A percentile compares a stretch with the other conserved stretches of the same genome.
These are phyloP conservation scores for Drosophila sucinea DNA, from an alignment of 1,140 invertebrate species.

Conservation along the genomic window DNA sequence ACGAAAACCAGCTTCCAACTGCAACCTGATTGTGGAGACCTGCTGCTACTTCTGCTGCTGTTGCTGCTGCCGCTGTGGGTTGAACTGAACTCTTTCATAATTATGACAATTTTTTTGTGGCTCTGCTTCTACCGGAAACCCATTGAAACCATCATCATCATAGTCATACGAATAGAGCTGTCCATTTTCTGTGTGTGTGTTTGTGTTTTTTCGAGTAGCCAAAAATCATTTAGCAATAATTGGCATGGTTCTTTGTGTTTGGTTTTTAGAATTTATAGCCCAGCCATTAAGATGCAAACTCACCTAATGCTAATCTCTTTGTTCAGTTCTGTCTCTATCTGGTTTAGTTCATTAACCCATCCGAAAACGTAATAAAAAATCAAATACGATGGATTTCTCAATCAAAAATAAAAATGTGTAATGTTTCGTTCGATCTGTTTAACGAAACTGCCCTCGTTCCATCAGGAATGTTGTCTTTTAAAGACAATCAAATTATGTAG, in stretches of 20 bases:
- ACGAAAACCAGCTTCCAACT: neutral
- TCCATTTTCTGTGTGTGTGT: neutral
- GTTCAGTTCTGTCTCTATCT: neutral
- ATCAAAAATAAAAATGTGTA: conserved; percentile 54
- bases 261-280: conserved; percentile 30
- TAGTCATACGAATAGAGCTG: neutral
- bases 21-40: neutral
- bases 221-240: conserved; percentile 73
- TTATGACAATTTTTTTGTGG: conserved; percentile 2
- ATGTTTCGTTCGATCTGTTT: conserved; percentile 53
- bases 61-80: neutral
- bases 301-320: conserved; percentile 45
- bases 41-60: neutral
- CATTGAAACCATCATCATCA: neutral
- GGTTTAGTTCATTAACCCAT: conserved; percentile 59
- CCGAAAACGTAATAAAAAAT: conserved; percentile 37
- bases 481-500: conserved; percentile 65
- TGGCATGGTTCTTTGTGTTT: conserved; percentile 47
- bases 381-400: conserved; percentile 37
- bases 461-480: conserved; percentile 45
- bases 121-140: conserved; percentile 35
- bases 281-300: conserved; percentile 39
- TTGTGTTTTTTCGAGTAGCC: conserved; percentile 44
- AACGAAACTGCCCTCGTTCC: conserved; percentile 37
- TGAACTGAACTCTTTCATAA: neutral